These are phyloP conservation scores for Danaus plexippus DNA, from an alignment of 1,140 invertebrate species.

Conservation along the genomic window DNA sequence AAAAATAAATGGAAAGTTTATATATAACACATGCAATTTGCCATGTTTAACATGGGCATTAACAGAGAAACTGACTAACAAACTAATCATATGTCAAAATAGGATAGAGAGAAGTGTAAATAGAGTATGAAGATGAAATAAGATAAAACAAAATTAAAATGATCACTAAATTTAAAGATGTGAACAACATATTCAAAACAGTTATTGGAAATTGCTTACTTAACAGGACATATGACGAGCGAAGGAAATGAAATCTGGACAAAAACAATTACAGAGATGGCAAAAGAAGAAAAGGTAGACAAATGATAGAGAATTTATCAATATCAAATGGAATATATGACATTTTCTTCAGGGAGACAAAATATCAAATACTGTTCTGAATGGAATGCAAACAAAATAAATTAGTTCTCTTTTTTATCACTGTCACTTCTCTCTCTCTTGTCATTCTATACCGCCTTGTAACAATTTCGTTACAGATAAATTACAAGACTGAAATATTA, in stretches of 20 bases:
- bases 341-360: too few species aligned
- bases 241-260: background rate
- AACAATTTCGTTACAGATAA: too few species aligned
- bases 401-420: too few species aligned
- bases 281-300: background rate
- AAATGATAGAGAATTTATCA: too few species aligned
- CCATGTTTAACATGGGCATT: slow-evolving; percentile 6
- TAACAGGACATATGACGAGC: background rate
- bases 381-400: too few species aligned
- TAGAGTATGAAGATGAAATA: background rate
- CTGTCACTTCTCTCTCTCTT: too few species aligned
- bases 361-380: too few species aligned
- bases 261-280: background rate
- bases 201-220: background rate
- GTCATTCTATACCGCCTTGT: too few species aligned
- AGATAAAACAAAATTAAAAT: slow-evolving; percentile 2
- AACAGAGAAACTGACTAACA: slow-evolving; percentile 2
- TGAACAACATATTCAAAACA: too few species aligned
- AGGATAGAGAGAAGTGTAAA: background rate
- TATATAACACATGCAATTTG: slow-evolving; percentile 10
- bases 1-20: slow-evolving; percentile 17
- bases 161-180: too few species aligned
- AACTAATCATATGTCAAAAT: slow-evolving; percentile 11
- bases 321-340: too few species aligned
- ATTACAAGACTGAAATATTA: too few species aligned